Conservation (phyloP, 2,113 vertebrate species). For the Corvus moneduloides region DNA sequence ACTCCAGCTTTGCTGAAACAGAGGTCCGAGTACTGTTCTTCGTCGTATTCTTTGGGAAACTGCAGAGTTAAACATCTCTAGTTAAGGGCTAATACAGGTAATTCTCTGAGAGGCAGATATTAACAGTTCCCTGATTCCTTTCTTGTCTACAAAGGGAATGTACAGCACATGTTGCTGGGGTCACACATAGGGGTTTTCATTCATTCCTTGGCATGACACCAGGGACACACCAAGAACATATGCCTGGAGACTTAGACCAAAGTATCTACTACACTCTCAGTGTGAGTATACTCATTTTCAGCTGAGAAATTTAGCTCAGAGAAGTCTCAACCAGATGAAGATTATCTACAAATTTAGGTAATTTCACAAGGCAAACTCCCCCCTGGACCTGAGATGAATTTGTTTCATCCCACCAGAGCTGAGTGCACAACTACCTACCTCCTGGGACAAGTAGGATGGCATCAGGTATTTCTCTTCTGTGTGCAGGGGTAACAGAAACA, state of each 20-base stretch:
- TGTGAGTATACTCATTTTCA: background rate
- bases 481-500: background rate
- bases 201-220: background rate
- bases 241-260: background rate
- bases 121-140: background rate
- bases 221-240: background rate
- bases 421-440: background rate
- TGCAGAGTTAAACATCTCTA: background rate
- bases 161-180: background rate
- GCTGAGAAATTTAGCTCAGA: background rate
- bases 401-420: background rate
- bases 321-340: background rate
- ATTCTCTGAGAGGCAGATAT: background rate
- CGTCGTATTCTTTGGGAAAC: background rate
- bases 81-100: background rate
- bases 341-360: background rate
- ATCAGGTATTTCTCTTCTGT: background rate
- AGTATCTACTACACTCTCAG: background rate
- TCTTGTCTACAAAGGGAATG: background rate
- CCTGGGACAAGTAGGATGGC: background rate
- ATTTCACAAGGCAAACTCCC: background rate
- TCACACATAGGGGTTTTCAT: background rate
- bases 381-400: background rate
- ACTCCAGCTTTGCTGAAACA: background rate
- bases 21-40: background rate